Base-by-base conservation (phyloP, 2,797 vertebrate species). In the Cyclopterus lumpus region DNA sequence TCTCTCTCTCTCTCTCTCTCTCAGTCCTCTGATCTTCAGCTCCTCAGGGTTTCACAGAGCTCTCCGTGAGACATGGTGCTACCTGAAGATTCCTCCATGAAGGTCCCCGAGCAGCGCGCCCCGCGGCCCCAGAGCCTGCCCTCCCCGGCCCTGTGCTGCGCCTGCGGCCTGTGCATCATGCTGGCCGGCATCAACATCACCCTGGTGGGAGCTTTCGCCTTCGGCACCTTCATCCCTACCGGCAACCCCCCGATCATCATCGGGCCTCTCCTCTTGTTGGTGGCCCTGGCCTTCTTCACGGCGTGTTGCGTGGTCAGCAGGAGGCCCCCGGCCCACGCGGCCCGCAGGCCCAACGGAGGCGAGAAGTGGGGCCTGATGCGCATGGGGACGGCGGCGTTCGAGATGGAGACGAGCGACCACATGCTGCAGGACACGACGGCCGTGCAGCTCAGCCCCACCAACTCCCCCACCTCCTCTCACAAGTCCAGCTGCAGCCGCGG, bases 141-240 rank as follows among this genome's bases (percentile, higher is more conserved):
- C 0, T 98, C 97, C 3, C 97, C 97, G 0, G 97, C 97, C 1
- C 94, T 99, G 58, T 97, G 97, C 92, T 99, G 97, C 0, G 96
- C 97, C 59, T 99, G 97, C 18, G 97, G 98, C 22, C 96, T 99
- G 54, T 98, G 97, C 93, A 95, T 97, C 92, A 96, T 99, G 96
- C 92, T 99, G 38, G 98, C 97, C 0, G 97, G 97, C 77, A 95
- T 99, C 91, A 99, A 99, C 93, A 97, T 99, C 92, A 99, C 97
- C 24, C 86, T 99, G 63, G 97, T 98, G 82, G 98, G 97, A 6
- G 97, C 96, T 0, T 97, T 99, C 55, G 95, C 96, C 12, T 96
- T 97, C 6, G 95, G 95, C 74, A 96, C 96, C 51, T 95, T 97
- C 63, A 67, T 96, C 15, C 96, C 97, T 0, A 32, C 95, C 12